A percentile compares a stretch with the other conserved stretches of the same genome.
phyloP scores from a whole-genome alignment of 2,797 vertebrate species.

The Pseudomugil tenellus region DNA sequence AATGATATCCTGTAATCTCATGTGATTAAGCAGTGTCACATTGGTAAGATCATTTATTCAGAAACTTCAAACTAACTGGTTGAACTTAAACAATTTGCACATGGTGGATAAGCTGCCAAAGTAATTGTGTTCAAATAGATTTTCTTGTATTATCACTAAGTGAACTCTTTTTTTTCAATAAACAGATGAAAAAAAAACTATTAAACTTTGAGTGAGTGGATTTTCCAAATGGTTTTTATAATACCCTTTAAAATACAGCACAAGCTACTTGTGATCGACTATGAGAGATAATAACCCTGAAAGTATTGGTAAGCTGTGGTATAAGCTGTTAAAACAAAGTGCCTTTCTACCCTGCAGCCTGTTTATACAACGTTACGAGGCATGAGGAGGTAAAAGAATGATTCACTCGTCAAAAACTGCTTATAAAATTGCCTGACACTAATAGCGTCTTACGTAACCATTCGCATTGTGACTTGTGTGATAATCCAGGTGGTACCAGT shows the following conservation, averaged over 20 bases:
- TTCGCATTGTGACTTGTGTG: neutral
- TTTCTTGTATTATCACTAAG: too few relatives aligned
- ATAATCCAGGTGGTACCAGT: neutral
- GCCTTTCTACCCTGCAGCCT: neutral
- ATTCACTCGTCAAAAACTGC: neutral
- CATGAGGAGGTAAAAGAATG: neutral
- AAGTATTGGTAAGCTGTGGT: neutral
- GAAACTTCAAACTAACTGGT: too few relatives aligned
- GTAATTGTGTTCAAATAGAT: too few relatives aligned
- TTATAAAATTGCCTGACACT: neutral
- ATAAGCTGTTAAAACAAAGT: neutral
- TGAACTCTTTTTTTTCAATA: neutral
- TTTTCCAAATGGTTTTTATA: neutral
- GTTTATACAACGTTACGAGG: neutral
- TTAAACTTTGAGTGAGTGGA: neutral
- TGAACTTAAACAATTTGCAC: too few relatives aligned
- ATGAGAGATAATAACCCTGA: neutral
- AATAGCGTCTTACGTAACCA: neutral
- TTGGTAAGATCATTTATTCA: too few relatives aligned
- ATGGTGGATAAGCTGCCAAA: too few relatives aligned
- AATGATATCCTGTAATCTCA: too few relatives aligned
- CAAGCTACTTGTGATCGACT: neutral
- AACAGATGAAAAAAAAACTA: neutral
- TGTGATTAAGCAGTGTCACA: too few relatives aligned
- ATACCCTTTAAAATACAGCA: neutral